phyloP scores from a whole-genome alignment of 2,113 vertebrate genomes.

The Bufo gargarizans region DNA sequence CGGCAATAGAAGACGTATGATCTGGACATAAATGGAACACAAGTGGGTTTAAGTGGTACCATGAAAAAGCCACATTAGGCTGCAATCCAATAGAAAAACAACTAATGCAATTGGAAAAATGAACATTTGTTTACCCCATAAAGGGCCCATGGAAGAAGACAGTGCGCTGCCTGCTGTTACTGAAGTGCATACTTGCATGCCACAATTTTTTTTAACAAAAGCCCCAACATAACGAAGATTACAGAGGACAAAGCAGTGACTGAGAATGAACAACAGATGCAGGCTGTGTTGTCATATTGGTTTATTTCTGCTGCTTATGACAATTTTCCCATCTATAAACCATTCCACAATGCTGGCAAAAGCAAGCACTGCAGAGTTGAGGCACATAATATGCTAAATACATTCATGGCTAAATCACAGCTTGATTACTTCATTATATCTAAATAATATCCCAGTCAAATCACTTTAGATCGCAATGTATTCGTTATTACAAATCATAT shows the following conservation, averaged over 20 bases:
- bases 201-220: neutral
- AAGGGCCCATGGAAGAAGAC: neutral
- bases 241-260: constrained; percentile 5
- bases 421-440: constrained; percentile 24
- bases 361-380: neutral
- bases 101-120: constrained; percentile 23
- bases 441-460: constrained; percentile 2
- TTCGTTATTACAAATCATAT: constrained; percentile 17
- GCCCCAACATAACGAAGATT: constrained; percentile 3
- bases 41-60: neutral
- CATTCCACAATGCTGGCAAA: neutral
- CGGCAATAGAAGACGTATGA: neutral
- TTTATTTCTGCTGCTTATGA: constrained; percentile 15
- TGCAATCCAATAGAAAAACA: neutral
- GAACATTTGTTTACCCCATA: neutral
- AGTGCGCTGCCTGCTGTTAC: constrained; percentile 11
- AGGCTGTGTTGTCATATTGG: neutral
- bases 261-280: constrained; percentile 6
- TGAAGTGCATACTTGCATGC: constrained; percentile 10
- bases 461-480: neutral
- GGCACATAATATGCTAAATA: neutral
- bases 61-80: neutral
- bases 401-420: constrained; percentile 12
- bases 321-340: constrained; percentile 18
- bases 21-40: constrained; percentile 3